Evolutionary conservation across 2,797 vertebrate species (phyloP).

Genomic region (Tapera naevia): DNA sequence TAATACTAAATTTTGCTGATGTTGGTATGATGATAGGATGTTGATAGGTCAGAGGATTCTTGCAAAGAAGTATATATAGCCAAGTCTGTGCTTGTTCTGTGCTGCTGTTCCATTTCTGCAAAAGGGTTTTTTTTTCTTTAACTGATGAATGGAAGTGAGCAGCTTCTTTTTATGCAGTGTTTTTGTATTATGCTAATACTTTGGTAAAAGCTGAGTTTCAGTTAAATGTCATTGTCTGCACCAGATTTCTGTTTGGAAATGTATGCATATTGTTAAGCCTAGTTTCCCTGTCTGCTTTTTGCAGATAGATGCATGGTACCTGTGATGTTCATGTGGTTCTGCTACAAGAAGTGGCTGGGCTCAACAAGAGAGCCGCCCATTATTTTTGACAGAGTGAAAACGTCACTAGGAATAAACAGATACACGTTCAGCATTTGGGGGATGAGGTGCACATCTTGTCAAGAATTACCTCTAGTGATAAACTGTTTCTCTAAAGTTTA

Average conservation of each 20-base stretch:
- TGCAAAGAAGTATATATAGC: not conserved
- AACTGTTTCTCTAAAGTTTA: not conserved
- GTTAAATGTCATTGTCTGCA: constrained; percentile 30
- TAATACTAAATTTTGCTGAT: not conserved
- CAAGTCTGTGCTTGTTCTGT: constrained; percentile 17
- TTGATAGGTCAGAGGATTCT: not conserved
- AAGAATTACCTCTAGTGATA: constrained; percentile 17
- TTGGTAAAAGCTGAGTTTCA: constrained; percentile 41
- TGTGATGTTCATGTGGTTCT: not conserved
- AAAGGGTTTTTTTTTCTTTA: not conserved
- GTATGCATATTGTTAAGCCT: constrained; percentile 15
- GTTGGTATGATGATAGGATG: not conserved
- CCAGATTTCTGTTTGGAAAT: constrained; percentile 19
- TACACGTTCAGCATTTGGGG: not conserved
- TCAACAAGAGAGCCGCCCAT: not conserved
- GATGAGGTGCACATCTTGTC: not conserved
- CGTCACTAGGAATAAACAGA: not conserved
- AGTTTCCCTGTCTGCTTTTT: constrained; percentile 36
- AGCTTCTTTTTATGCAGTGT: constrained; percentile 14
- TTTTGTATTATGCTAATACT: constrained; percentile 19
- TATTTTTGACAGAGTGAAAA: constrained; percentile 1
- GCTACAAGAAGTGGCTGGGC: not conserved
- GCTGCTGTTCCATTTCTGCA: constrained; percentile 47
- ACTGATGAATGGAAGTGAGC: not conserved
- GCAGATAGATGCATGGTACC: constrained; percentile 43